These are phyloP conservation scores for Oenanthe oenanthe DNA, from an alignment of 2,113 vertebrate genomes.

Conservation along the genomic window DNA sequence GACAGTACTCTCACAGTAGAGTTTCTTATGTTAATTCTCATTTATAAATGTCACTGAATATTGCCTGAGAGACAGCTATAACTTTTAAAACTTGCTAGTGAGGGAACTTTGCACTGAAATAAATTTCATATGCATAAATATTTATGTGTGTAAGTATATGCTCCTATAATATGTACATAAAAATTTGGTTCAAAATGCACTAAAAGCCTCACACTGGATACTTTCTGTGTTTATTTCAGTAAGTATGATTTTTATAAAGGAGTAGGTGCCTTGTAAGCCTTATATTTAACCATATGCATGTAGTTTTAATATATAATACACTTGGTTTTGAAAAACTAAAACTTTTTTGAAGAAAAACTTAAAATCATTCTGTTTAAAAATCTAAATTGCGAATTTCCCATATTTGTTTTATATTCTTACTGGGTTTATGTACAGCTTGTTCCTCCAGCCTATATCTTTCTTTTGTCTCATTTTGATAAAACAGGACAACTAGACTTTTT, in stretches of 20 bases:
- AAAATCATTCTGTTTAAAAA: background rate
- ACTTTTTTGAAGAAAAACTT: background rate
- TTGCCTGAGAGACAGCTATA: background rate
- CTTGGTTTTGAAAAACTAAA: background rate
- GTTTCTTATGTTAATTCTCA: conserved; percentile 34
- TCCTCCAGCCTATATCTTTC: background rate
- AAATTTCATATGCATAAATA: background rate
- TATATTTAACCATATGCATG: background rate
- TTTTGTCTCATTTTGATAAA: conserved; percentile 8
- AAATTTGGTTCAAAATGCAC: conserved; percentile 28
- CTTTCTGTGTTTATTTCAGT: conserved; percentile 36
- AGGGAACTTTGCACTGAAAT: conserved; percentile 7
- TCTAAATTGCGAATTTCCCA: background rate
- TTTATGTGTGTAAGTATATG: background rate
- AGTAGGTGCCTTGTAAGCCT: conserved; percentile 16
- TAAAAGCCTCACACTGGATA: background rate
- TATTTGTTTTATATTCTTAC: conserved; percentile 6
- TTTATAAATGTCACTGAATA: conserved; percentile 8
- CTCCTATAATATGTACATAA: background rate
- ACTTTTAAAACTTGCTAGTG: conserved; percentile 6
- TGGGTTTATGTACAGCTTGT: conserved; percentile 11
- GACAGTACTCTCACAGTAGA: background rate
- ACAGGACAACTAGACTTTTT: background rate
- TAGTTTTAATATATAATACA: background rate
- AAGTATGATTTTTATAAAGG: conserved; percentile 2